These are phyloP conservation scores for Engraulis encrasicolus DNA, from an alignment of 2,113 vertebrate genomes.

Conservation along the genomic window DNA sequence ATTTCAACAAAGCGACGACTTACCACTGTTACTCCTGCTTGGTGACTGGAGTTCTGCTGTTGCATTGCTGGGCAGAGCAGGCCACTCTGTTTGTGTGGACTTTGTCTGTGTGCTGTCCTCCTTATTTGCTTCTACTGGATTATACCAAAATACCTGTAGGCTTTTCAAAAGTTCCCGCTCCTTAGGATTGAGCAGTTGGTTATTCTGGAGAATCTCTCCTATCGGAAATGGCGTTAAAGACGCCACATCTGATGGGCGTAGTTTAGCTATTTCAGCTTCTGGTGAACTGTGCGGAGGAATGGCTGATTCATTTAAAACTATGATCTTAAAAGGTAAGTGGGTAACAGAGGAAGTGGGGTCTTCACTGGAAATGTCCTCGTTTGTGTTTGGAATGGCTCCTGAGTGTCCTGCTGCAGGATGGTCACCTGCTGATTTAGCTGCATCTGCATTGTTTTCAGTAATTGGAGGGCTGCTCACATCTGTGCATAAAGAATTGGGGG, in stretches of 20 bases:
- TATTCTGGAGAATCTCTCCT: neutral
- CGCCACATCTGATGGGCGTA: neutral
- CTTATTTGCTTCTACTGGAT: neutral
- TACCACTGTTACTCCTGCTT: neutral
- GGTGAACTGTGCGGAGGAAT: neutral
- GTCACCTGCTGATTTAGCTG: too few species aligned
- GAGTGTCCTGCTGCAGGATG: too few species aligned
- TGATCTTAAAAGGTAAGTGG: neutral
- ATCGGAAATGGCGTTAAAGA: neutral
- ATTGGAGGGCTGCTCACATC: too few species aligned
- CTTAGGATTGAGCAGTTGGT: neutral
- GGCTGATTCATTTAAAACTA: neutral
- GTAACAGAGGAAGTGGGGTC: neutral
- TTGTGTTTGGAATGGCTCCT: too few species aligned
- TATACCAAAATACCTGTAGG: neutral
- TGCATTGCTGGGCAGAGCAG: neutral
- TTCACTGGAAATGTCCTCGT: too few species aligned
- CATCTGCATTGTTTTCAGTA: too few species aligned
- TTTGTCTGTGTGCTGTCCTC: neutral
- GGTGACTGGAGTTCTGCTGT: neutral
- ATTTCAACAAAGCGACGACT: neutral
- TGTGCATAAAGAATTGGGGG: too few species aligned
- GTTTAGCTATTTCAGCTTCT: neutral
- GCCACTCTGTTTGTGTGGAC: neutral
- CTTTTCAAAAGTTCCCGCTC: neutral